Base-by-base conservation (phyloP, 2,797 vertebrate species). In the Benthosema pterotum region DNA sequence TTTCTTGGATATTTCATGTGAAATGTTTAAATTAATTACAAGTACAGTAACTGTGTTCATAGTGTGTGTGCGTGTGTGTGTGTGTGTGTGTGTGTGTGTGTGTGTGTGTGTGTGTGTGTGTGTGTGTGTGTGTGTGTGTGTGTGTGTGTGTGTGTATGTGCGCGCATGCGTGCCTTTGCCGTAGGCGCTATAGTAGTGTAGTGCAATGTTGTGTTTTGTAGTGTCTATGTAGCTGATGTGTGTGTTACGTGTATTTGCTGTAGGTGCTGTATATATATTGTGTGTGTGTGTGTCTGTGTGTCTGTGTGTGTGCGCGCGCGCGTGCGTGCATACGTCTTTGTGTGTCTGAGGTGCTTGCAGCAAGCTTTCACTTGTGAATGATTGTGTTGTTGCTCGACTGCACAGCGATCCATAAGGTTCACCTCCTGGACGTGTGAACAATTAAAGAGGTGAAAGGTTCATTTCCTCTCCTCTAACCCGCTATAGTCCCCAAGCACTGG, bases 61-160 rank as follows among this genome's bases (percentile, higher is more conserved):
- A n/a, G 52, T 32, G 13, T 53, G 52, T 53, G 22, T 53, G 52
- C 38, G 22, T 32, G 17, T 53, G 19, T 52, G 51, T 52, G 19
- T 52, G 50, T 52, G 50, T 52, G 50, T 22, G 51, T 52, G 51
- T 25, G 51, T 52, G 51, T 52, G 50, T 52, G 50, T 52, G 50
- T 52, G 50, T 52, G 50, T 52, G 50, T 52, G 50, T 52, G 51
- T 28, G 51, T 52, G 51, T 52, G 51, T 28, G 51, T 52, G 50
- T 52, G 4, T 22, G 18, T 22, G 18, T 22, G 50, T 52, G 51
- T 52, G 51, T 52, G 51, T 52, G 51, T 28, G 51, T 51, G 49
- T 51, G 3, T 51, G 15, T 51, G 15, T 51, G 49, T 51, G 15
- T 51, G 49, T 51, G 15, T 17, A 16, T 51, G 49, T 51, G 49